Base-by-base conservation (phyloP, 2,888 invertebrate species). In the Drosophila vallismaia region DNA sequence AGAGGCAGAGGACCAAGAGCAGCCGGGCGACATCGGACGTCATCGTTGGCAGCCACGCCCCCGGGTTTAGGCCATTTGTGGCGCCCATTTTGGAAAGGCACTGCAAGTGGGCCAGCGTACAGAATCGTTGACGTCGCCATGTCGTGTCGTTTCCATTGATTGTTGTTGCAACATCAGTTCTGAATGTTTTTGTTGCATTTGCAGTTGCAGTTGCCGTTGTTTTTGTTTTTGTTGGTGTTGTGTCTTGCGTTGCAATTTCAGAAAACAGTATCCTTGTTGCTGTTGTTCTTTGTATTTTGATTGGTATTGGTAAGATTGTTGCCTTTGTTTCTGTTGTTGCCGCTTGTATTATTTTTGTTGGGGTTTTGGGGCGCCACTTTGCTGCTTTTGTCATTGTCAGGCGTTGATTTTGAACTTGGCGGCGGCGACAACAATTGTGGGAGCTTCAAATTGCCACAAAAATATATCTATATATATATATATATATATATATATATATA, bases 321-420 rank as follows among this genome's bases (percentile, higher is more conserved):
- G 57, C 6, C 50, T 45, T 36, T 31, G 42, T 12, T 33, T 14
- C 10, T 36, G 48, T 9, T 42, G 51, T 28, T 44, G 71, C 10
- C 58, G 45, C 24, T 67, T 62, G 12, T 54, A 58, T 7, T 77
- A 49, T 12, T 42, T 28, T 24, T 40, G 38, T 54, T 10, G 66
- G 71, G 40, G 28, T 48, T 44, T 33, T 29, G 36, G 67, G 77
- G 72, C 75, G 76, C 76, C 76, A 75, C 60, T 64, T 45, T 54
- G 74, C 59, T 76, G 66, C 70, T 59, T 69, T 70, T 86, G 86
- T 81, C 81, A 81, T 81, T 81, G 84, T 86, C 81, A 81, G 77
- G 84, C 86, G 81, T 71, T 81, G 86, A 86, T 81, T 86, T 86
- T 81, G 86, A 86, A 86, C 80, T 81, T 81, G 86, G 73, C 74